Evolutionary conservation across 2,888 invertebrate genomes (phyloP), one percentile per base, ranked within the genome.

Genomic region (Yponomeuta malinellus): DNA sequence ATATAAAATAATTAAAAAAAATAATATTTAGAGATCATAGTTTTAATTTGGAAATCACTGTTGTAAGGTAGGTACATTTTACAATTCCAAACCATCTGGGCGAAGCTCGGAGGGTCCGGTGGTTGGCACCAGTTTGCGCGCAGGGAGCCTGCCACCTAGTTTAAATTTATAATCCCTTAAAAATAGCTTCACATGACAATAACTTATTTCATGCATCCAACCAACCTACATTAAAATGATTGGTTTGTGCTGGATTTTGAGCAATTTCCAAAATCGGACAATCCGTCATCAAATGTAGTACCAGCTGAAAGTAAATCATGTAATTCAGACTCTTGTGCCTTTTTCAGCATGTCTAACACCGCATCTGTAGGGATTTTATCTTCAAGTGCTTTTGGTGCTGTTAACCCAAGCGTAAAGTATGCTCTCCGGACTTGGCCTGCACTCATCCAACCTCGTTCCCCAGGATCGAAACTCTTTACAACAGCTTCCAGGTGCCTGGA

Each of bases 391-490:
- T 82, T 80, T 72, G 78, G 74, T 37, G 78, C 75, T 70, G 77
- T 77, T 8, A 90, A 79, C 9, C 88, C 89, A n/a, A 90, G 73
- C 1, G 88, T 88, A 29, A 74, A 73, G 73, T 80, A 87, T 5
- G 85, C 81, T 71, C 87, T 82, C 5, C 84, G 83, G 15, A 86
- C 78, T 84, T 92, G 90, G n/a, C 86, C 87, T 31, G 81, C 74
- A 72, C 79, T 86, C 65, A 92, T 72, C 88, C 89, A 90, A 29
- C 91, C 91, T 29, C 89, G 82, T 71, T 85, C 77, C 29, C 88
- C 82, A 1, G 90, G 91, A 74, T 92, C 91, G 78, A 92, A 91
- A 76, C 90, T 92, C 76, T 86, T 88, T 1, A 92, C 76, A 12
- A 89, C 77, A 10, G 88, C 88, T 77, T 87, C 78, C 67, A 91